Percentiles rank a stretch among this genome's conserved stretches.
phyloP scores from a whole-genome alignment of 35 echinoderm and acorn worm species.

The Ophioderma brevispina region DNA sequence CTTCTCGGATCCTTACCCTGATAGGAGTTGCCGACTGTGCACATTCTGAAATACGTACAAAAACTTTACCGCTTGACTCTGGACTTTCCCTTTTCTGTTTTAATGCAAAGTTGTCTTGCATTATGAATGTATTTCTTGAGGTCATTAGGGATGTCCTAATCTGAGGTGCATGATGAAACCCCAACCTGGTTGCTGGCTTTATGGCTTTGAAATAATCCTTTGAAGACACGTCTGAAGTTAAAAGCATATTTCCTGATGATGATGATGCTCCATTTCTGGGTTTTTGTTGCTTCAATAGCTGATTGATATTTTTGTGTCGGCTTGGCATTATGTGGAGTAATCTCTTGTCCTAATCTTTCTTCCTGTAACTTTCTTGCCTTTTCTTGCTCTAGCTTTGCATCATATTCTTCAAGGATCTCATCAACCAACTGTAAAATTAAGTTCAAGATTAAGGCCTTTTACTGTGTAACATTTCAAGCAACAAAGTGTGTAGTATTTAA shows the following conservation, averaged over 20 bases:
- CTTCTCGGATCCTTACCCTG: neutral
- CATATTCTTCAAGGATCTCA: neutral
- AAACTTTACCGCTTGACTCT: neutral
- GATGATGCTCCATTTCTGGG: too few species aligned
- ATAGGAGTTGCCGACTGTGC: neutral
- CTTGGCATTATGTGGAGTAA: too few species aligned
- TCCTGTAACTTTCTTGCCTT: neutral
- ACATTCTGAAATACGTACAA: neutral
- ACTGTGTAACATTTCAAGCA: too few species aligned
- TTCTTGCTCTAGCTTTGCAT: conserved; percentile 3
- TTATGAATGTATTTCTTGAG: neutral
- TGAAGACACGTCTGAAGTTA: neutral
- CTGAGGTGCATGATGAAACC: neutral
- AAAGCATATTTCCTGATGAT: too few species aligned
- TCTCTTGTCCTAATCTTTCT: neutral
- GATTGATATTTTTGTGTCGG: neutral
- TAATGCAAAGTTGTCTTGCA: neutral
- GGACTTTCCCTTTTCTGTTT: neutral
- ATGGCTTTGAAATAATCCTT: neutral
- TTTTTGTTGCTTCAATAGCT: neutral
- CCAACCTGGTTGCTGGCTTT: neutral
- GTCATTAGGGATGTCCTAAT: neutral
- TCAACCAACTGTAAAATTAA: neutral
- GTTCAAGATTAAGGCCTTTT: too few species aligned
- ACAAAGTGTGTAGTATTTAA: too few species aligned